Conservation (phyloP, 2,113 vertebrate species). For the Mustelus asterias region DNA sequence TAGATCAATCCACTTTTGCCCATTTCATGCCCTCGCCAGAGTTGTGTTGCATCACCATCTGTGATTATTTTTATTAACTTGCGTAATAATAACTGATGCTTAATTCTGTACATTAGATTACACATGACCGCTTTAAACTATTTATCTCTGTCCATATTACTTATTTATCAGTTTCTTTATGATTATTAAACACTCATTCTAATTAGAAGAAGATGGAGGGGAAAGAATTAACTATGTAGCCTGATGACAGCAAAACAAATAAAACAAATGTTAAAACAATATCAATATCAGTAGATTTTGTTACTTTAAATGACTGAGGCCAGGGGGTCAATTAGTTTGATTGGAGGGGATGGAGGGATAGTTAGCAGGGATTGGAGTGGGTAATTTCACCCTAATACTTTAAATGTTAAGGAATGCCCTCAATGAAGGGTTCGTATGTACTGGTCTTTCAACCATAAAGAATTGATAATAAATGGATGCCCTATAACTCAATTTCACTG, state of each 20-base stretch:
- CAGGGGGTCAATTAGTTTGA: not conserved
- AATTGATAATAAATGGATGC: not conserved
- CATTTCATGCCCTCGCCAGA: not conserved
- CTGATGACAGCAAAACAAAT: not conserved
- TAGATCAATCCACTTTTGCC: not conserved
- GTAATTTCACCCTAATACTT: not conserved
- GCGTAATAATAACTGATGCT: not conserved
- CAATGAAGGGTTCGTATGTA: not conserved
- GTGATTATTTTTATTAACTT: not conserved
- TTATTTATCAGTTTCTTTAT: not conserved
- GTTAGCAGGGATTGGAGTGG: not conserved
- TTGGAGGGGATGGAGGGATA: not conserved
- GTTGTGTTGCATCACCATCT: not conserved
- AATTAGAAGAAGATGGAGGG: not conserved
- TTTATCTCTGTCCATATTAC: not conserved
- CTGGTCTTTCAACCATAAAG: not conserved
- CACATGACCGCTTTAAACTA: not conserved
- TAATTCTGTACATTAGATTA: not conserved
- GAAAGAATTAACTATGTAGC: not conserved
- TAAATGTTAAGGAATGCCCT: slow-evolving; percentile 7
- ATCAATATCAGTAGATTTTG: not conserved
- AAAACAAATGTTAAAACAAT: not conserved
- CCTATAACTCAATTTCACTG: not conserved
- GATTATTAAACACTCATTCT: not conserved
- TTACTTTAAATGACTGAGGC: not conserved